Conservation (phyloP, 1,140 invertebrate genomes). For the Drosophila orosa region DNA sequence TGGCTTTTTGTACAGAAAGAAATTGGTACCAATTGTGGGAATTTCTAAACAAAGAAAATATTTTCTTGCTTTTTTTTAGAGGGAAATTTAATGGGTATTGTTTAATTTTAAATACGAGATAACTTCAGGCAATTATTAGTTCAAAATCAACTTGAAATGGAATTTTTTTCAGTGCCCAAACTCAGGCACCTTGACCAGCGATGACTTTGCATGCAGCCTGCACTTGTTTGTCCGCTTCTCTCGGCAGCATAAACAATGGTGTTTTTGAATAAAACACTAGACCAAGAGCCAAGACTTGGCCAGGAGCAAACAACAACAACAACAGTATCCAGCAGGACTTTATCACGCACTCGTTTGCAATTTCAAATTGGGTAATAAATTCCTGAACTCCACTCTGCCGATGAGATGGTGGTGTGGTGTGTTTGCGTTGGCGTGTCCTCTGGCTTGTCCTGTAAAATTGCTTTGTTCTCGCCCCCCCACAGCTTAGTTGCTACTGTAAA, state of each 20-base stretch:
- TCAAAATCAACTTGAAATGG: background rate
- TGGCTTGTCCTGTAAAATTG: slow-evolving; percentile 59
- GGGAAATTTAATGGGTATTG: background rate
- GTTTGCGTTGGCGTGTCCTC: slow-evolving; percentile 14
- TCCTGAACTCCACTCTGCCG: slow-evolving; percentile 52
- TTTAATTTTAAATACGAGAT: background rate
- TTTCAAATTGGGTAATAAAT: slow-evolving; percentile 83
- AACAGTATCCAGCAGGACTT: slow-evolving; percentile 50
- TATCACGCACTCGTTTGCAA: slow-evolving; percentile 82
- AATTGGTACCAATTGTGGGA: background rate
- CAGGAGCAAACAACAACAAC: slow-evolving; percentile 9
- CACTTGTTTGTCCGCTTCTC: slow-evolving; percentile 29
- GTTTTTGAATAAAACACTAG: slow-evolving; percentile 68
- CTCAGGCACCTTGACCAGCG: slow-evolving; percentile 50
- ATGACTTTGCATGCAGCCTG: slow-evolving; percentile 43
- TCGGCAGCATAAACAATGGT: slow-evolving; percentile 64
- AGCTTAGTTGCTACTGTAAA: slow-evolving; percentile 59
- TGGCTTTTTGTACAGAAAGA: slow-evolving; percentile 4
- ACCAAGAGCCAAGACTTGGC: slow-evolving; percentile 24
- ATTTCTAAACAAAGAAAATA: background rate
- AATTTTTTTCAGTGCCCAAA: background rate
- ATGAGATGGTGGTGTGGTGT: slow-evolving; percentile 20
- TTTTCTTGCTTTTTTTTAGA: background rate
- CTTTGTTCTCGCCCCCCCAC: slow-evolving; percentile 61
- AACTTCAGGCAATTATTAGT: background rate